Base-by-base conservation (phyloP, 2,888 invertebrate genomes). In the Megaustenia siamemsis region DNA sequence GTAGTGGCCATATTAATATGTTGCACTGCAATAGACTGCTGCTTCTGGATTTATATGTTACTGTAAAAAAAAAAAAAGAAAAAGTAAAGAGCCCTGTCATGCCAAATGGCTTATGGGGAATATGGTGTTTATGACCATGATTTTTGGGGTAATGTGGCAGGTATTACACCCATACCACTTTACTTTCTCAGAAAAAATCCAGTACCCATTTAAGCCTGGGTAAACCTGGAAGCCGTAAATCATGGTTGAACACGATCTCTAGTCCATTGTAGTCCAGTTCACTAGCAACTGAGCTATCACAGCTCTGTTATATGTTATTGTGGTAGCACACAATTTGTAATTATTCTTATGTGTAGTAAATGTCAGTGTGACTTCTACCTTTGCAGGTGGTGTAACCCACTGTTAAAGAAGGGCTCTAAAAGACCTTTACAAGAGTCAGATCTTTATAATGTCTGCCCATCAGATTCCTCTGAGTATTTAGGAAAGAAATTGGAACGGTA, bases 311-410 rank as follows among this genome's bases (percentile, higher is more conserved):
- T 49, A 60, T 60, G 15, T 12, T n/a, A 60, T 60, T 1, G 15
- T 6, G 40, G 3, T n/a, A 5, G n/a, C n/a, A 12, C 1, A n/a
- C 8, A n/a, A 1, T 43, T n/a, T 24, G 28, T 71, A 10, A 45
- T 69, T 28, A 69, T 69, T 40, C 24, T 40, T 21, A 35, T 45
- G 45, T 6, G 12, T 5, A 28, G 66, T n/a, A 28, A 66, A 28
- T 66, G 66, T 12, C 0, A 24, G 15, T 1, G 6, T n/a, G 5
- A 28, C 6, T 49, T 32, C 15, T 73, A 8, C 49, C 32, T 73
- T 5, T 28, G 1, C 88, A 93, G 93, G 89, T 93, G 93, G 93
- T 80, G 93, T 84, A 93, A 93, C 81, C 93, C 93, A 4, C 63
- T 93, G 68, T 91, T 93, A 81, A 89, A 88, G 71, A 90, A 87